These are phyloP conservation scores for Melanotaenia boesemani DNA, from an alignment of 2,797 vertebrate genomes.

Conservation along the genomic window DNA sequence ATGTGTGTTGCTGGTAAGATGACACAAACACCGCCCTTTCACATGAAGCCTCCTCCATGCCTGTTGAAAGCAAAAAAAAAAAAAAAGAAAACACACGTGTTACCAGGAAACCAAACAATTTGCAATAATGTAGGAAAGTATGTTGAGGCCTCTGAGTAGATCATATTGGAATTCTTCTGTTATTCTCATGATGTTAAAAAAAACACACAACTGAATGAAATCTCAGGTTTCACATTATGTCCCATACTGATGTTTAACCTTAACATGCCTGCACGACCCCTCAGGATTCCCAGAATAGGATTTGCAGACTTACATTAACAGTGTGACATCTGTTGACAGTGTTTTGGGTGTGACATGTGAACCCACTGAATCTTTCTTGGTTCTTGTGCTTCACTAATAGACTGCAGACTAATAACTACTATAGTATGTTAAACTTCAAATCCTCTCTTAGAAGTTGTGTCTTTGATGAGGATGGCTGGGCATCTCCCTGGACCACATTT, in stretches of 20 bases:
- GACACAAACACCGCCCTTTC: slow-evolving; percentile 83
- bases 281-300: slow-evolving; percentile 5
- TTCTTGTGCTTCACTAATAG: slow-evolving; percentile 13
- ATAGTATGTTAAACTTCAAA: slow-evolving; percentile 1
- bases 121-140: neutral
- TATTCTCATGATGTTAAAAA: neutral
- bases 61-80: slow-evolving; percentile 66
- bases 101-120: neutral
- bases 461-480: slow-evolving; percentile 30
- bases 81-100: too few species aligned
- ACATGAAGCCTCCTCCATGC: slow-evolving; percentile 93
- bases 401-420: slow-evolving; percentile 13
- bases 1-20: slow-evolving; percentile 76
- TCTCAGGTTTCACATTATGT: neutral
- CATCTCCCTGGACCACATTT: slow-evolving; percentile 26
- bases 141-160: neutral
- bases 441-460: slow-evolving; percentile 20
- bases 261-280: neutral
- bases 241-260: neutral
- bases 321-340: slow-evolving; percentile 12
- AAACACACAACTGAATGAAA: neutral
- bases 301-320: slow-evolving; percentile 3
- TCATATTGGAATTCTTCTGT: neutral
- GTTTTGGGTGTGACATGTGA: slow-evolving; percentile 22
- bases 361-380: neutral